Conservation (phyloP, 2,888 invertebrate genomes). For the Molorchus minor region DNA sequence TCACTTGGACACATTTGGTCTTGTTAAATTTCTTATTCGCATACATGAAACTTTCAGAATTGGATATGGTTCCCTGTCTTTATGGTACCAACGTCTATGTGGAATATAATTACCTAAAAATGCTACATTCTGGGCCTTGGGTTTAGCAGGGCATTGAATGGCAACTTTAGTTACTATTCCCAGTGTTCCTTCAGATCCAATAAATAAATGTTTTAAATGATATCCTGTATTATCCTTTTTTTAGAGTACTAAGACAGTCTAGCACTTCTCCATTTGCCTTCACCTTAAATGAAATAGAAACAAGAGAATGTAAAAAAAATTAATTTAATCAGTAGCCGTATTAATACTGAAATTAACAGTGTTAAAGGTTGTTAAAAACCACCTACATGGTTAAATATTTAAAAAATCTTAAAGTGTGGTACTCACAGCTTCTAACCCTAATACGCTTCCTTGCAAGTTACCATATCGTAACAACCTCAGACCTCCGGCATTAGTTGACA, state of each 20-base stretch:
- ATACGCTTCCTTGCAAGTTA: conserved; percentile 88
- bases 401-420: too few relatives aligned
- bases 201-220: conserved; percentile 95
- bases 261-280: conserved; percentile 86
- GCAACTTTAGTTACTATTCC: conserved; percentile 94
- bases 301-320: too few relatives aligned
- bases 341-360: too few relatives aligned
- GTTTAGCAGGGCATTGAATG: conserved; percentile 87
- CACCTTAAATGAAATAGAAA: too few relatives aligned
- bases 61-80: too few relatives aligned
- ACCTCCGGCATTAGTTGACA: conserved; percentile 97
- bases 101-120: conserved; percentile 80
- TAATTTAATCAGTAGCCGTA: too few relatives aligned
- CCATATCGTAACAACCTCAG: conserved; percentile 94
- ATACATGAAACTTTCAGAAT: too few relatives aligned
- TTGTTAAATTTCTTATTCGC: too few relatives aligned
- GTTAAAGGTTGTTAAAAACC: too few relatives aligned
- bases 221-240: conserved; percentile 99
- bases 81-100: too few relatives aligned
- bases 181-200: conserved; percentile 97
- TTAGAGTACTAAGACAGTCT: conserved; percentile 84
- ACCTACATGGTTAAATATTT: too few relatives aligned
- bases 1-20: too few relatives aligned
- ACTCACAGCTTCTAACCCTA: conserved; percentile 92
- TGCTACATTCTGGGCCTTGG: conserved; percentile 84